phyloP scores from a whole-genome alignment of 2,797 vertebrate species.

The Nannoperca australis region DNA sequence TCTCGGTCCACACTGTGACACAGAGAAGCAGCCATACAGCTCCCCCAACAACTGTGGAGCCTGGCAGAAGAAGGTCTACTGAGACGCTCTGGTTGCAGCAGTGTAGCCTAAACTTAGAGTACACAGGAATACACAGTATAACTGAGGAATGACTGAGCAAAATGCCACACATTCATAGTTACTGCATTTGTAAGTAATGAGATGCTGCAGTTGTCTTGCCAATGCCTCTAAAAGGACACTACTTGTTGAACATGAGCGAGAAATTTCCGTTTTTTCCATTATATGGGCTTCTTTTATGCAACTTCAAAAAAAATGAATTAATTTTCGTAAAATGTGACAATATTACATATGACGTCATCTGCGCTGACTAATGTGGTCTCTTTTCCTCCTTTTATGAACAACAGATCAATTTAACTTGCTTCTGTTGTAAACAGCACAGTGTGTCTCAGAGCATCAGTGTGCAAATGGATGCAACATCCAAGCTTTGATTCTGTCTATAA shows the following conservation, averaged over 20 bases:
- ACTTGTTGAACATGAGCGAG: neutral
- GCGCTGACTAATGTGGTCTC: neutral
- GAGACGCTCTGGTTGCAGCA: constrained; percentile 25
- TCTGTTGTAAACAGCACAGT: neutral
- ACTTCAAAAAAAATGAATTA: neutral
- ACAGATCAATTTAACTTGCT: neutral
- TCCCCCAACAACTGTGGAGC: constrained; percentile 21
- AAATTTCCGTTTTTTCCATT: neutral
- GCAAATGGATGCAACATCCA: neutral
- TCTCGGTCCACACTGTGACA: constrained; percentile 26
- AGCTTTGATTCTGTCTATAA: constrained; percentile 10
- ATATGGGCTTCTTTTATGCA: neutral
- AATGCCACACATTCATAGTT: constrained; percentile 38
- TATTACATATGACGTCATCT: neutral
- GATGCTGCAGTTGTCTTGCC: neutral
- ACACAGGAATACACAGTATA: constrained; percentile 28
- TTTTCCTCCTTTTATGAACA: constrained; percentile 6
- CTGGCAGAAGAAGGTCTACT: constrained; percentile 20
- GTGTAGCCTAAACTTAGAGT: neutral
- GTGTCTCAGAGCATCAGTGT: neutral
- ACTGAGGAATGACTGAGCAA: constrained; percentile 53
- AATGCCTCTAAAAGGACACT: constrained; percentile 1
- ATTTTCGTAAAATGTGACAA: neutral
- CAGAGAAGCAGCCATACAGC: constrained; percentile 29
- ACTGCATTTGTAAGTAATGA: constrained; percentile 23